Evolutionary conservation across 2,888 invertebrate species (phyloP).

Genomic region (Epinotia ramella): DNA sequence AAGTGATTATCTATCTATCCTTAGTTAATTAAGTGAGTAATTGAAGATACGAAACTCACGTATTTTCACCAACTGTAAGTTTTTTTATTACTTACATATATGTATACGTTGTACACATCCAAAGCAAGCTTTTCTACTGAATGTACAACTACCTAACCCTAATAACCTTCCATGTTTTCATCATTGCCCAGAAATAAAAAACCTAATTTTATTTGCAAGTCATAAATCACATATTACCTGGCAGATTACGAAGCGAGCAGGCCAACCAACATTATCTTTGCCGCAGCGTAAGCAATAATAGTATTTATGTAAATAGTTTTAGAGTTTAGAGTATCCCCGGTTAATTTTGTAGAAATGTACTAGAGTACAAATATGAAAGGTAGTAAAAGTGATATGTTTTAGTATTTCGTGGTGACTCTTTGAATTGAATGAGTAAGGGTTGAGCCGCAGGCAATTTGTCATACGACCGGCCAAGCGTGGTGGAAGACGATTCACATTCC

Average conservation of each 20-base stretch:
- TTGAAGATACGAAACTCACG: too few relatives aligned
- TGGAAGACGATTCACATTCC: conserved; percentile 64
- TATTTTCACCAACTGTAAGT: too few relatives aligned
- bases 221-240: conserved; percentile 84
- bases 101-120: too few relatives aligned
- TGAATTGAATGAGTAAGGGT: conserved; percentile 42
- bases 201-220: conserved; percentile 68
- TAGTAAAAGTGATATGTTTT: background rate
- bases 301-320: conserved; percentile 11
- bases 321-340: background rate
- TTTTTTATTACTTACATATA: background rate
- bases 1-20: too few relatives aligned
- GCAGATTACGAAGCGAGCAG: conserved; percentile 56
- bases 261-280: conserved; percentile 52
- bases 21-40: too few relatives aligned
- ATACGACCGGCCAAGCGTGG: conserved; percentile 71
- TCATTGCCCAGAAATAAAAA: conserved; percentile 46
- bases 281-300: conserved; percentile 17
- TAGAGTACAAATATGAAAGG: background rate
- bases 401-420: background rate
- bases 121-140: background rate
- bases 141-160: background rate
- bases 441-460: conserved; percentile 81
- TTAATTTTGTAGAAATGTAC: conserved; percentile 9
- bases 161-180: conserved; percentile 26